Conservation (phyloP, 2,113 vertebrate genomes). For the Corvus hawaiiensis region DNA sequence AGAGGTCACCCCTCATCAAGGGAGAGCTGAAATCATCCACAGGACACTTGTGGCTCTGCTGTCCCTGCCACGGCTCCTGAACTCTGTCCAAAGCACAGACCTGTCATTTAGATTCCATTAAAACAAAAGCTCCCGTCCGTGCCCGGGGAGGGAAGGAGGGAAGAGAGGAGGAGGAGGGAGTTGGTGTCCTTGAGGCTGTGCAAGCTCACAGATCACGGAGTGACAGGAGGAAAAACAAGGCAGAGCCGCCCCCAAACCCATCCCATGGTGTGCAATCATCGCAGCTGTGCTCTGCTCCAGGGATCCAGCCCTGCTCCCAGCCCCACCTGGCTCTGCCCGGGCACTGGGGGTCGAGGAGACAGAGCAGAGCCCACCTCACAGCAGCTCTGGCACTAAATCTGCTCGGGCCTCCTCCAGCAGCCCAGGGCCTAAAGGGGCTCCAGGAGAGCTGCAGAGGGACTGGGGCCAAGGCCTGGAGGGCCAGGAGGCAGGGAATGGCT, state of each 20-base stretch:
- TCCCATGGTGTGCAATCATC: fast-evolving
- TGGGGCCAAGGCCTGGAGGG: not conserved
- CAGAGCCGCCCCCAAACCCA: not conserved
- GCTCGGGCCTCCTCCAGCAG: not conserved
- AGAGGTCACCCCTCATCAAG: not conserved
- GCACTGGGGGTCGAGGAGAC: not conserved
- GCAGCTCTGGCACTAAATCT: not conserved
- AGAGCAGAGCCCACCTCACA: fast-evolving
- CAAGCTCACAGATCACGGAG: not conserved
- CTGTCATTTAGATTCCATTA: conserved; percentile 23
- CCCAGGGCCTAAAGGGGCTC: not conserved
- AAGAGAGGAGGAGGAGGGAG: not conserved
- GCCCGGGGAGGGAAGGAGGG: not conserved
- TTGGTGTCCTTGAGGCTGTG: conserved; percentile 13
- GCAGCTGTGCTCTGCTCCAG: not conserved
- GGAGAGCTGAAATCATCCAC: not conserved
- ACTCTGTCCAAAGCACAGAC: not conserved
- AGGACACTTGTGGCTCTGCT: not conserved
- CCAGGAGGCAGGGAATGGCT: not conserved
- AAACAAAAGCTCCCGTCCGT: not conserved
- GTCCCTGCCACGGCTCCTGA: not conserved
- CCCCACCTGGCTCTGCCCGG: not conserved
- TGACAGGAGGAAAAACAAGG: conserved; percentile 9
- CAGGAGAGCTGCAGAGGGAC: not conserved
- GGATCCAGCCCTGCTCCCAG: not conserved